Percentiles rank a stretch among this genome's conserved stretches.
phyloP scores from a whole-genome alignment of 2,113 vertebrate species.

The Pelecanus crispus region DNA sequence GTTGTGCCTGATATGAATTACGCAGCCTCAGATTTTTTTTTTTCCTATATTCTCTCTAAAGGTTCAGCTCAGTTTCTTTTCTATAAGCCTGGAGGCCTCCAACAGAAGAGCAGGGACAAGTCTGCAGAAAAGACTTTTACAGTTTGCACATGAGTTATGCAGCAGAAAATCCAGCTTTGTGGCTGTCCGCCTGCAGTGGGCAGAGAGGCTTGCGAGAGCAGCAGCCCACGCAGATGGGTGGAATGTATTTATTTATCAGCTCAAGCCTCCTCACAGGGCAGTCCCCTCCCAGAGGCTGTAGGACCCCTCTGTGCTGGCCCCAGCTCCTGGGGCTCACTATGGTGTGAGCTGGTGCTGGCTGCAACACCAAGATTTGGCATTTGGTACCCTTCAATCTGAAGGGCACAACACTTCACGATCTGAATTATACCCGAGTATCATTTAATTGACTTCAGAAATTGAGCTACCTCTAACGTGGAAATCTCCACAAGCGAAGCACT shows the following conservation, averaged over 20 bases:
- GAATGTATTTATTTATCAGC: neutral
- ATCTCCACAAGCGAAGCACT: neutral
- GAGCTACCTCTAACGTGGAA: neutral
- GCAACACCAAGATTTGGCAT: neutral
- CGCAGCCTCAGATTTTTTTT: neutral
- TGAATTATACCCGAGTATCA: neutral
- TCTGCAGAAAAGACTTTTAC: neutral
- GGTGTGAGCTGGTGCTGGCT: neutral
- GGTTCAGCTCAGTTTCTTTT: neutral
- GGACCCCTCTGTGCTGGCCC: neutral
- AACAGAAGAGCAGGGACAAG: neutral
- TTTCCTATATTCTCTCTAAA: neutral
- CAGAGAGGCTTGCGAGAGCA: neutral
- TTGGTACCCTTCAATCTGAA: neutral
- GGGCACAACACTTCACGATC: neutral
- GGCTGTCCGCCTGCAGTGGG: neutral
- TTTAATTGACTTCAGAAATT: neutral
- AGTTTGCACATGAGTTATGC: neutral
- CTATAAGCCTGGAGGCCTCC: neutral
- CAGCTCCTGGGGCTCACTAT: accelerated
- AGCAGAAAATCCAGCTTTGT: neutral
- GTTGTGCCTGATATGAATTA: neutral
- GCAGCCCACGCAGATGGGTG: accelerated
- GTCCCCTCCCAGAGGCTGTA: neutral
- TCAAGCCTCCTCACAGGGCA: neutral